Evolutionary conservation across 2,888 invertebrate genomes (phyloP).

Genomic region (Caenorhabditis parvicauda): DNA sequence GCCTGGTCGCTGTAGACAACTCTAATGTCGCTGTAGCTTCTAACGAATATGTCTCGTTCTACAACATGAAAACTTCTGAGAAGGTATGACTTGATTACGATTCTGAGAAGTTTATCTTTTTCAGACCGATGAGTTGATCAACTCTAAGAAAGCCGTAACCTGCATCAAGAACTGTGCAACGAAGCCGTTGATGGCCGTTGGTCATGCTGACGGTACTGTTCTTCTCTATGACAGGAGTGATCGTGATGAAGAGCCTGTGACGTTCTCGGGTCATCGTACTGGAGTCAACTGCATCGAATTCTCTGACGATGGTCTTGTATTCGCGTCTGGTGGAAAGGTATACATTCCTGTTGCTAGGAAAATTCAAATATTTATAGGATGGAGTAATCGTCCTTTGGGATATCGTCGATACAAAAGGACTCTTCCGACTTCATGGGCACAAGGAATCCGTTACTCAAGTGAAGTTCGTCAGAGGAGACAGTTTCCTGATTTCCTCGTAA

Average conservation of each 20-base stretch:
- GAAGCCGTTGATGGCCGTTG: slow-evolving; percentile 80
- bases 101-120: neutral
- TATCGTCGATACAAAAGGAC: slow-evolving; percentile 84
- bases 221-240: slow-evolving; percentile 65
- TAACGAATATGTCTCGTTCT: slow-evolving; percentile 87
- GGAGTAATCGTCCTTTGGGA: slow-evolving; percentile 93
- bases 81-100: slow-evolving; percentile 68
- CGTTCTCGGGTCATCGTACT: slow-evolving; percentile 80
- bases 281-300: slow-evolving; percentile 80
- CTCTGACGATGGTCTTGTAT: slow-evolving; percentile 78
- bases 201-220: slow-evolving; percentile 79
- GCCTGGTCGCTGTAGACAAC: slow-evolving; percentile 77
- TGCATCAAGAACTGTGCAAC: slow-evolving; percentile 76
- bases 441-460: slow-evolving; percentile 81
- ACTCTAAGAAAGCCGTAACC: slow-evolving; percentile 74
- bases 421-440: slow-evolving; percentile 85
- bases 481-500: slow-evolving; percentile 65
- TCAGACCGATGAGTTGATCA: slow-evolving; percentile 43
- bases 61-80: slow-evolving; percentile 85
- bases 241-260: slow-evolving; percentile 70
- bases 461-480: slow-evolving; percentile 63
- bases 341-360: slow-evolving; percentile 3
- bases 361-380: slow-evolving; percentile 69
- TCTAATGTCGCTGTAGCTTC: slow-evolving; percentile 84
- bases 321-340: slow-evolving; percentile 86